Conservation (phyloP, 2,888 invertebrate genomes). For the Schizotus pectinicornis region DNA sequence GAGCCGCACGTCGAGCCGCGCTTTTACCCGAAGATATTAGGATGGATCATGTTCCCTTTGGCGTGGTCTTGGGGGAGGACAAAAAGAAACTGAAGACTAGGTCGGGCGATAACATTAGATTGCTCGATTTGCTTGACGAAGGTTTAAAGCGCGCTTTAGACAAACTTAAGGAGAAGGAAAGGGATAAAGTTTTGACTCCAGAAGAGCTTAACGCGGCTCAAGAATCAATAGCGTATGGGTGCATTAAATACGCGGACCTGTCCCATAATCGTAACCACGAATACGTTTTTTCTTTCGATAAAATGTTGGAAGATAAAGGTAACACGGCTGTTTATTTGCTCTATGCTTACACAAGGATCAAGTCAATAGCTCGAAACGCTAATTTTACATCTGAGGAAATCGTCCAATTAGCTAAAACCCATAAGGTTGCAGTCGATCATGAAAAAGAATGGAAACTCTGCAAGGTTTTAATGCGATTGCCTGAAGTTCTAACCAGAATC, state of each 20-base stretch:
- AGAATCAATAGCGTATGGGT: slow-evolving; percentile 95
- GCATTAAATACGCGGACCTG: slow-evolving; percentile 97
- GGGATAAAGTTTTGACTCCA: slow-evolving; percentile 80
- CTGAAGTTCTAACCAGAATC: slow-evolving; percentile 84
- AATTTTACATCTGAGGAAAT: slow-evolving; percentile 70
- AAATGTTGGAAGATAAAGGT: slow-evolving; percentile 98
- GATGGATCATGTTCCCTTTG: slow-evolving; percentile 93
- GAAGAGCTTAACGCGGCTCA: slow-evolving; percentile 85
- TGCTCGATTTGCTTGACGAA: slow-evolving; percentile 89
- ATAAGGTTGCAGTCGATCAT: slow-evolving; percentile 76
- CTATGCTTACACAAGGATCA: slow-evolving; percentile 93
- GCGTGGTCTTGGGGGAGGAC: slow-evolving; percentile 97
- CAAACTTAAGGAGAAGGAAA: slow-evolving; percentile 85
- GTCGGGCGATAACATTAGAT: slow-evolving; percentile 89
- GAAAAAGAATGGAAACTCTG: slow-evolving; percentile 95
- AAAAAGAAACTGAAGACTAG: slow-evolving; percentile 99
- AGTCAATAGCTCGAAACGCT: slow-evolving; percentile 85
- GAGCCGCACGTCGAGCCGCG: slow-evolving; percentile 79
- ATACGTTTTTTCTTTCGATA: slow-evolving; percentile 98
- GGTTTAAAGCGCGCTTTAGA: slow-evolving; percentile 82
- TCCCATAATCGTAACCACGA: slow-evolving; percentile 92
- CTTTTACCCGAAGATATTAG: slow-evolving; percentile 71
- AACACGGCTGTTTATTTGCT: slow-evolving; percentile 98
- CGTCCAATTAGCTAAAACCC: slow-evolving; percentile 65
- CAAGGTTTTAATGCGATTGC: slow-evolving; percentile 84